Conservation (phyloP, 2,113 vertebrate species). For the Psophia crepitans region DNA sequence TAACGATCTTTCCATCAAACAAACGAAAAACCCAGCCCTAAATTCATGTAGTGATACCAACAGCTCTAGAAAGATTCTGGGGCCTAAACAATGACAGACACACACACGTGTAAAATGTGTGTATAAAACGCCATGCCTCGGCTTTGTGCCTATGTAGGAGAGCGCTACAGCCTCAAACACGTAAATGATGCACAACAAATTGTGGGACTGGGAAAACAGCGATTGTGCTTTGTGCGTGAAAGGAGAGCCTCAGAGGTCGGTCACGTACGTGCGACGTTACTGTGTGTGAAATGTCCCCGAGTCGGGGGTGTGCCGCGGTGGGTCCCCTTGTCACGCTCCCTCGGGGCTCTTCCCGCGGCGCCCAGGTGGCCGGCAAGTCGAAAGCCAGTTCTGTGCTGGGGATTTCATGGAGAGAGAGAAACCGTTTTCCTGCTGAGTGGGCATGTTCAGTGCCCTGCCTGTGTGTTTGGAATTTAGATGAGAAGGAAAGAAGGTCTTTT, state of each 20-base stretch:
- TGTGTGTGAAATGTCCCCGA: background rate
- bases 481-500: background rate
- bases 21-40: background rate
- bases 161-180: background rate
- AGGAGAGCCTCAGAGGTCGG: background rate
- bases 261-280: fast-evolving
- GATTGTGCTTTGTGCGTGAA: background rate
- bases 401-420: background rate
- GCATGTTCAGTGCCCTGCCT: background rate
- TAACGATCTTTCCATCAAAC: background rate
- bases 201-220: background rate
- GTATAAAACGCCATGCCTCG: background rate
- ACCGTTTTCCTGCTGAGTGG: background rate
- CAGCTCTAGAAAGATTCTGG: background rate
- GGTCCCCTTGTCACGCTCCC: background rate
- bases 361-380: fast-evolving
- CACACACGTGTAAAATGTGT: background rate
- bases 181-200: background rate
- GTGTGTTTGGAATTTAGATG: constrained; percentile 35
- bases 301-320: fast-evolving
- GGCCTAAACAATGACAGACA: background rate
- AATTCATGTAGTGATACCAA: background rate
- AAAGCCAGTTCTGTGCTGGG: background rate
- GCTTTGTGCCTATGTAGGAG: background rate
- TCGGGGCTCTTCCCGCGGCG: fast-evolving